Conservation (phyloP, 2,888 invertebrate species). For the Trissoscelio sp. region DNA sequence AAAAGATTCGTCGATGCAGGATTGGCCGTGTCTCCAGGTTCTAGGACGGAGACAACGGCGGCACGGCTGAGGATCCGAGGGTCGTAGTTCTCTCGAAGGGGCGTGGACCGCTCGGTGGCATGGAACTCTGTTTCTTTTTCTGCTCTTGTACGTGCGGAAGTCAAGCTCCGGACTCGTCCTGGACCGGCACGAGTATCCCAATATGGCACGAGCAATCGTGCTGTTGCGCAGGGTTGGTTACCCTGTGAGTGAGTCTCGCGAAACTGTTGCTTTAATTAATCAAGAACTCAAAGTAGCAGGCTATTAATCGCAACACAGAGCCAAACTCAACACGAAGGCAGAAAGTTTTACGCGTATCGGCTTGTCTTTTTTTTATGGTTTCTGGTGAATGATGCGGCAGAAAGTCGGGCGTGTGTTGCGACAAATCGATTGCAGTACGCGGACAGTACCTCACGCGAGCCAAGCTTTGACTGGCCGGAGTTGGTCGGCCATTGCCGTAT, state of each 20-base stretch:
- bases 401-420: constrained; percentile 34
- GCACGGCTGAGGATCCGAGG: constrained; percentile 24
- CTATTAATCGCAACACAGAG: not conserved
- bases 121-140: constrained; percentile 62
- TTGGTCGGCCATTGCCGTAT: constrained; percentile 82
- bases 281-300: no score
- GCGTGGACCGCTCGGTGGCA: constrained; percentile 60
- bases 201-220: constrained; percentile 73
- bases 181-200: constrained; percentile 66
- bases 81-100: constrained; percentile 53
- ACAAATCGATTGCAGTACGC: constrained; percentile 48
- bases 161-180: constrained; percentile 69
- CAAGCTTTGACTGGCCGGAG: constrained; percentile 80
- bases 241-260: constrained; percentile 70
- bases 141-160: constrained; percentile 59
- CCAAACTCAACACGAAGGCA: not conserved
- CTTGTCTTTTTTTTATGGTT: no score
- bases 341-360: constrained; percentile 20
- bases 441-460: constrained; percentile 76
- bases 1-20: constrained; percentile 39
- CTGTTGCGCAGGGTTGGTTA: constrained; percentile 82
- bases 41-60: constrained; percentile 44
- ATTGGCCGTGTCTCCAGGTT: constrained; percentile 23
- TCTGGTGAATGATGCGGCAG: no score
- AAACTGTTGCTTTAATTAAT: constrained; percentile 55